Conservation (phyloP, 2,797 vertebrate genomes). For the Anableps anableps region DNA sequence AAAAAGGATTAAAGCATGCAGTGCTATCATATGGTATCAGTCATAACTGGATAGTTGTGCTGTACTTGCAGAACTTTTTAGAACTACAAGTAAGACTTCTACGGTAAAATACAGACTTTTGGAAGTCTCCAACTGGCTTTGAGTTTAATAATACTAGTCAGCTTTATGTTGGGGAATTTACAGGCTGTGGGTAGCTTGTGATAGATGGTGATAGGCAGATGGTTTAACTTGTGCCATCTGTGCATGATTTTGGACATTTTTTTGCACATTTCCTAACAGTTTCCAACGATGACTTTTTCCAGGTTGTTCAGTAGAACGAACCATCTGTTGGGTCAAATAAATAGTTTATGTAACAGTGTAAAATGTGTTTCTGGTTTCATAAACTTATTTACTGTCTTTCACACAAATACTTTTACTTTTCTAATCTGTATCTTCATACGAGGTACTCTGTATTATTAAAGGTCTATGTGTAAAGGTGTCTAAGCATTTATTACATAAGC, state of each 20-base stretch:
- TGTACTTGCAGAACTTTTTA: background rate
- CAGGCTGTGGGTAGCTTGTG: conserved; percentile 1
- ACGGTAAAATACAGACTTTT: background rate
- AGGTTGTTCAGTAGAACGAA: conserved; percentile 6
- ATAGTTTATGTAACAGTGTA: conserved; percentile 2
- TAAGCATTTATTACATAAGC: background rate
- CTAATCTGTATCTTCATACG: background rate
- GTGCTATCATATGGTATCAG: too few relatives aligned
- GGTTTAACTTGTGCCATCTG: conserved; percentile 4
- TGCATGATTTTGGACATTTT: background rate
- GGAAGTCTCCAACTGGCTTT: background rate
- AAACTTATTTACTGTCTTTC: background rate
- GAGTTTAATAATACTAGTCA: conserved; percentile 1
- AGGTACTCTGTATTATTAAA: background rate
- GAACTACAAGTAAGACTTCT: background rate
- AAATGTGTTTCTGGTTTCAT: background rate
- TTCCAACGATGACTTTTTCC: background rate
- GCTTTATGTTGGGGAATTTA: background rate
- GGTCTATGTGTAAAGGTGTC: background rate
- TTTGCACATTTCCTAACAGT: conserved; percentile 1
- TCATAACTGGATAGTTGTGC: background rate
- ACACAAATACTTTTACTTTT: background rate
- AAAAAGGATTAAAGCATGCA: background rate
- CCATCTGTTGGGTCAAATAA: conserved; percentile 2
- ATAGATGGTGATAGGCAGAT: conserved; percentile 3